Evolutionary conservation across 2,113 vertebrate species (phyloP).

Genomic region (Sporophila hypoxantha): DNA sequence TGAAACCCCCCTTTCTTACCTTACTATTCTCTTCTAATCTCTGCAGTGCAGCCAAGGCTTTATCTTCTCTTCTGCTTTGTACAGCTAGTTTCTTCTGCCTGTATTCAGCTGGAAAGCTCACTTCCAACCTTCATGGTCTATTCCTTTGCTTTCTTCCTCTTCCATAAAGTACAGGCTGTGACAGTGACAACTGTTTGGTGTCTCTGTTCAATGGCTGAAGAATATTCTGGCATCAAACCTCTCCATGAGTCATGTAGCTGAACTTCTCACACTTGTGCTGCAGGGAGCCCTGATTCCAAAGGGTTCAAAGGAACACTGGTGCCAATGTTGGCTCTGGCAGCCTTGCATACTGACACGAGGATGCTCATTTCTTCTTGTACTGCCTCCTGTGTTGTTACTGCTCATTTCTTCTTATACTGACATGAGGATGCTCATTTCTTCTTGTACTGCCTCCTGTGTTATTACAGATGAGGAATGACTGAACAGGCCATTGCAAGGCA

Average conservation of each 20-base stretch:
- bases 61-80: not conserved
- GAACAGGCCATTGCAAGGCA: not conserved
- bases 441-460: not conserved
- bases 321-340: not conserved
- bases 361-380: not conserved
- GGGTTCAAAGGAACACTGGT: not conserved
- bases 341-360: not conserved
- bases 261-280: not conserved
- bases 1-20: not conserved
- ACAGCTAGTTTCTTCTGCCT: not conserved
- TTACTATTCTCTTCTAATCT: not conserved
- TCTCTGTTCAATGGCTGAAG: not conserved
- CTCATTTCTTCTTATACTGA: not conserved
- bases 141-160: not conserved
- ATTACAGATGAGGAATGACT: not conserved
- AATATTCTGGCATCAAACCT: not conserved
- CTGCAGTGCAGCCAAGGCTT: not conserved
- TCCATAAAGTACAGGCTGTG: not conserved
- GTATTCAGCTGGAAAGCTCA: not conserved
- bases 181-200: not conserved
- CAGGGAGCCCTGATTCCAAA: not conserved
- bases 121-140: not conserved
- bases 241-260: rapidly evolving
- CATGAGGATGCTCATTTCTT: not conserved
- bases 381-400: not conserved